phyloP scores from a whole-genome alignment of 1,140 invertebrate species.

The Eriosoma lanigerum region DNA sequence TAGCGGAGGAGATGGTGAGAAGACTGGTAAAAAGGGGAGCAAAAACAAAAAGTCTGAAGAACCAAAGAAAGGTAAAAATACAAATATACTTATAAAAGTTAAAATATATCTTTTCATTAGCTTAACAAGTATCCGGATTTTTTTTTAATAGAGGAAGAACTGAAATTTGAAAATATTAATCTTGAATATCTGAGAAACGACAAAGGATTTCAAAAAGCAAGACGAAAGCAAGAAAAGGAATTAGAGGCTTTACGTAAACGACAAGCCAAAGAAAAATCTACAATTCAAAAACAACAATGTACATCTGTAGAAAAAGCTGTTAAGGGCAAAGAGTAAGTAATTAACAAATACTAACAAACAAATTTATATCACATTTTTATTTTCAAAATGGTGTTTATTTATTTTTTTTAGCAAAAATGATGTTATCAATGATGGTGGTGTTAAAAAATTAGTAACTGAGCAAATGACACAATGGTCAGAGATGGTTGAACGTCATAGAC shows the following conservation, averaged over 20 bases:
- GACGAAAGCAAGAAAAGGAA: slow-evolving; percentile 95
- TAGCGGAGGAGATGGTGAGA: slow-evolving; percentile 61
- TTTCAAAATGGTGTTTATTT: neutral
- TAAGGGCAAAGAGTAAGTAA: slow-evolving; percentile 83
- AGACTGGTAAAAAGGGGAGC: slow-evolving; percentile 60
- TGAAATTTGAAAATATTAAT: slow-evolving; percentile 90
- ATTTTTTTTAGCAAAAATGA: slow-evolving; percentile 70
- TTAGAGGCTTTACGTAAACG: slow-evolving; percentile 87
- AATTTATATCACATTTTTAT: neutral
- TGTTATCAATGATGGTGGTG: slow-evolving; percentile 73
- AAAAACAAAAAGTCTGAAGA: slow-evolving; percentile 64
- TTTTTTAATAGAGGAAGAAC: slow-evolving; percentile 60
- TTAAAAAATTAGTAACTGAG: slow-evolving; percentile 79
- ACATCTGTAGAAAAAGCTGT: slow-evolving; percentile 92
- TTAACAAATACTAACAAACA: neutral
- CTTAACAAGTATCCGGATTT: neutral
- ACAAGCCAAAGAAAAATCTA: slow-evolving; percentile 89
- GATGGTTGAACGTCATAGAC: slow-evolving; percentile 83
- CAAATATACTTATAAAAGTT: neutral
- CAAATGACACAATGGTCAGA: slow-evolving; percentile 95
- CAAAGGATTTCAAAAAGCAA: slow-evolving; percentile 92
- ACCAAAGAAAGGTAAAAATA: slow-evolving; percentile 66
- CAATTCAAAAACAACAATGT: slow-evolving; percentile 92
- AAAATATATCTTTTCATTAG: neutral
- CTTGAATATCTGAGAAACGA: slow-evolving; percentile 86